A percentile compares a stretch with the other conserved stretches of the same genome.
phyloP scores from a whole-genome alignment of 1,140 invertebrate genomes.

The Drosophila sechellia region DNA sequence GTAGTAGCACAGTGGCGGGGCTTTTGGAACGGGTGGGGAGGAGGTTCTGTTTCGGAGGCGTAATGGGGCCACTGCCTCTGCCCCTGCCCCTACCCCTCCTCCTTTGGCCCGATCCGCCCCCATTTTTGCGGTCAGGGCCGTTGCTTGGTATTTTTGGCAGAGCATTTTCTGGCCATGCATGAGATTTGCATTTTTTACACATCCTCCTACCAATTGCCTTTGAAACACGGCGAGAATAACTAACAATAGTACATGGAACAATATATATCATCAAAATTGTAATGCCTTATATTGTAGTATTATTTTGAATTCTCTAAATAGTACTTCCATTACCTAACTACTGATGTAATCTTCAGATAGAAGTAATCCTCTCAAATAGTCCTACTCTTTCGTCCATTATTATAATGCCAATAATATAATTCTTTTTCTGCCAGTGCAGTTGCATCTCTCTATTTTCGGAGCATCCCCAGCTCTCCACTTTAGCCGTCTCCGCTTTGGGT shows the following conservation, averaged over 20 bases:
- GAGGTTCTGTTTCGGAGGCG: neutral
- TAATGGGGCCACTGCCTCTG: slow-evolving; percentile 31
- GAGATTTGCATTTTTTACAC: slow-evolving; percentile 79
- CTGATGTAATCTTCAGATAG: too few relatives aligned
- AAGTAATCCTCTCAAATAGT: too few relatives aligned
- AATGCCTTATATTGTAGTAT: neutral
- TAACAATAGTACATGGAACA: neutral
- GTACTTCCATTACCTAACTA: neutral
- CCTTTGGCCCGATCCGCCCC: neutral
- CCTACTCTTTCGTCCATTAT: too few relatives aligned
- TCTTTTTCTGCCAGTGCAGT: neutral
- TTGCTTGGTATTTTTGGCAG: slow-evolving; percentile 70
- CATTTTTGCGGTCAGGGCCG: slow-evolving; percentile 70
- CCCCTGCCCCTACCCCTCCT: neutral
- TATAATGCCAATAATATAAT: too few relatives aligned
- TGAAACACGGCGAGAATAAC: neutral
- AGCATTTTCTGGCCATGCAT: slow-evolving; percentile 69
- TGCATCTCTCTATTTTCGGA: slow-evolving; percentile 14
- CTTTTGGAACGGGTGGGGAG: neutral
- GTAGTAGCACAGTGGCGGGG: slow-evolving; percentile 6
- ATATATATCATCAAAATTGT: neutral
- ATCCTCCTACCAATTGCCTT: slow-evolving; percentile 5
- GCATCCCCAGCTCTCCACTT: slow-evolving; percentile 10
- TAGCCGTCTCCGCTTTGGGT: neutral
- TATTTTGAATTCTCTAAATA: neutral